A percentile compares a stretch with the other conserved stretches of the same genome.
These are phyloP conservation scores for Chrysotoxum bicinctum DNA, from an alignment of 2,888 invertebrate genomes.

Conservation along the genomic window DNA sequence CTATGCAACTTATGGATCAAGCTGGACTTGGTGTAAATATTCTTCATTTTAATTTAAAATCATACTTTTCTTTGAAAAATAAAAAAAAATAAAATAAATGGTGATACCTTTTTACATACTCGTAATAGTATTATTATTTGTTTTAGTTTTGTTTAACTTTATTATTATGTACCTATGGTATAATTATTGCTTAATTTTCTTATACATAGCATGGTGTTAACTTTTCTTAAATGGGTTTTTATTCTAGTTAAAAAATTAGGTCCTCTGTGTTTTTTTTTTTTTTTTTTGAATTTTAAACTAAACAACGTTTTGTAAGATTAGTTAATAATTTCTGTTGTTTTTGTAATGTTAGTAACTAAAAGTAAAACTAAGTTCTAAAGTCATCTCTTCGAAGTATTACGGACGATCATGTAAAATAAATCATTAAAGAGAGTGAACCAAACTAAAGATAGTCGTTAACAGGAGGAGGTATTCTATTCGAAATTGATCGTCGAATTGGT, in stretches of 20 bases:
- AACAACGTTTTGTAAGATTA: too few species aligned
- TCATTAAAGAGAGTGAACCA: too few species aligned
- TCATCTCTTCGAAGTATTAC: too few species aligned
- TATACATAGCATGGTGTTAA: neutral
- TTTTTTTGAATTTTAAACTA: neutral
- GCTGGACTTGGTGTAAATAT: constrained; percentile 95
- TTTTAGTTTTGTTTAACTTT: constrained; percentile 6
- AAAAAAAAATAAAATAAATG: neutral
- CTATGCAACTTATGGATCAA: constrained; percentile 96
- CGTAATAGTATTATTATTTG: neutral
- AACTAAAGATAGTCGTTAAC: too few species aligned
- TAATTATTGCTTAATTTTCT: neutral
- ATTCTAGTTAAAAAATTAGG: neutral
- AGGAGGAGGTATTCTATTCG: too few species aligned
- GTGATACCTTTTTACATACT: neutral
- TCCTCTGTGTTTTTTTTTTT: neutral
- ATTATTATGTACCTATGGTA: neutral
- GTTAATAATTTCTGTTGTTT: too few species aligned
- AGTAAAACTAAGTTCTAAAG: too few species aligned
- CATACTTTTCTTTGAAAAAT: constrained; percentile 8
- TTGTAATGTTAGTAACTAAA: too few species aligned
- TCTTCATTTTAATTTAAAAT: constrained; percentile 74
- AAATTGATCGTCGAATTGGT: too few species aligned
- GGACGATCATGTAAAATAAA: too few species aligned
- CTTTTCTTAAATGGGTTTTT: neutral